Percentiles rank a stretch among this genome's conserved stretches.
Evolutionary conservation across 2,113 vertebrate species (phyloP).

Genomic region (Mus pahari): DNA sequence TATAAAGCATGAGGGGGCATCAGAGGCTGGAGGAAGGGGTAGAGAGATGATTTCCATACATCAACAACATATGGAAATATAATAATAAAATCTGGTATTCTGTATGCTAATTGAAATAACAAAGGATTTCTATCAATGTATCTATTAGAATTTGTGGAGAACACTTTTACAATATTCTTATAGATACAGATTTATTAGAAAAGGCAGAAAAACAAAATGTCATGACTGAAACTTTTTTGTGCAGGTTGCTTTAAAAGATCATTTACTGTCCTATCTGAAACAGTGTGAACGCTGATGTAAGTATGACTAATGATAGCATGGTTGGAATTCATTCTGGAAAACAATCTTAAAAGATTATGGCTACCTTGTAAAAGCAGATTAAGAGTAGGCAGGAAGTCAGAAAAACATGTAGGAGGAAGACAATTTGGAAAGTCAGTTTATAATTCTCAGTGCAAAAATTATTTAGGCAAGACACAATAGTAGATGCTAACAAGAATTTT

Average conservation of each 20-base stretch:
- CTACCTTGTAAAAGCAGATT: not conserved
- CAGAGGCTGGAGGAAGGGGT: not conserved
- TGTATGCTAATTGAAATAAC: not conserved
- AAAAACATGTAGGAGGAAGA: constrained; percentile 44
- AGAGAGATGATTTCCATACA: not conserved
- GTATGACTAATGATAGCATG: not conserved
- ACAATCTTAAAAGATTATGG: not conserved
- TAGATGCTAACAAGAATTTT: not conserved
- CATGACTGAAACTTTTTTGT: not conserved
- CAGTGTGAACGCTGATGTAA: not conserved
- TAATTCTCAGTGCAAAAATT: not conserved
- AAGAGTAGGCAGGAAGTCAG: not conserved
- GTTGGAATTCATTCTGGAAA: not conserved
- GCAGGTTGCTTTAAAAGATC: not conserved
- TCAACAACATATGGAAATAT: not conserved
- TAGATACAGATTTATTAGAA: constrained; percentile 15
- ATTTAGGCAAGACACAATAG: constrained; percentile 9
- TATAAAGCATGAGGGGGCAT: not conserved
- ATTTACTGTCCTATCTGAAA: not conserved
- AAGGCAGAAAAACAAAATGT: not conserved
- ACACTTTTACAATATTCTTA: not conserved
- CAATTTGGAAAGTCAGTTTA: constrained; percentile 44
- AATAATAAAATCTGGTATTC: not conserved
- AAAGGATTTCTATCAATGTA: not conserved
- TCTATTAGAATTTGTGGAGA: not conserved